These are phyloP conservation scores for Porites divaricata DNA, from an alignment of 92 coral and sea anemone species.

Conservation along the genomic window DNA sequence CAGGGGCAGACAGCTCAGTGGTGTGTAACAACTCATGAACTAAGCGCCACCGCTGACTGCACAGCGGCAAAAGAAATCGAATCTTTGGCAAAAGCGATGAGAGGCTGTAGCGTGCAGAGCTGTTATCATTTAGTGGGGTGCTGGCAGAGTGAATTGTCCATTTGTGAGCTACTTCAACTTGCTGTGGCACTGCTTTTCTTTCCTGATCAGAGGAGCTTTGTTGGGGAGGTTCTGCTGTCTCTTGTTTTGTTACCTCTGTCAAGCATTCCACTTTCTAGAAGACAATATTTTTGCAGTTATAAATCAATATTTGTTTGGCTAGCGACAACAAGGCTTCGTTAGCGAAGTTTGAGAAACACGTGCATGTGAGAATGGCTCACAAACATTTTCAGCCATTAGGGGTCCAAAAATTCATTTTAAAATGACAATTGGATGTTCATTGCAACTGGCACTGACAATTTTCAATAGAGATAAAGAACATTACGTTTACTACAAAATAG, in stretches of 20 bases:
- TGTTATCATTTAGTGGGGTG: slow-evolving; percentile 2
- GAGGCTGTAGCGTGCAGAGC: slow-evolving; percentile 63
- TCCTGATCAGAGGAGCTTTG: background rate
- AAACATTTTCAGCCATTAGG: too few species aligned
- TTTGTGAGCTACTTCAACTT: background rate
- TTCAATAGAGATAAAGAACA: too few species aligned
- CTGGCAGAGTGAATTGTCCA: slow-evolving; percentile 12
- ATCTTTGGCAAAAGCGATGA: slow-evolving; percentile 78
- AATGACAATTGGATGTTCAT: too few species aligned
- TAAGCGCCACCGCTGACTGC: slow-evolving; percentile 92
- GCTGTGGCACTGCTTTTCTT: background rate
- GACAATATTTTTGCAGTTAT: background rate
- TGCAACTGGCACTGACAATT: too few species aligned
- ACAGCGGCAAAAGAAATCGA: slow-evolving; percentile 91
- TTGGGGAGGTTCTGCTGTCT: background rate
- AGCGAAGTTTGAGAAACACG: too few species aligned
- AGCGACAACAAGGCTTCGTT: too few species aligned
- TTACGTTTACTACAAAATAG: too few species aligned
- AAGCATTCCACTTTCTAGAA: slow-evolving; percentile 23
- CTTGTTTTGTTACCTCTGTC: slow-evolving; percentile 7
- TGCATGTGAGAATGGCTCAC: too few species aligned
- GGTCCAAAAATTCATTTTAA: too few species aligned
- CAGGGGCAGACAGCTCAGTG: slow-evolving; percentile 91
- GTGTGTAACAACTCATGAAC: slow-evolving; percentile 82
- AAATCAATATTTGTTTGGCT: too few species aligned